Evolutionary conservation across 53 echinoderm and acorn worm species (phyloP).

Genomic region (Glandiceps talaboti): DNA sequence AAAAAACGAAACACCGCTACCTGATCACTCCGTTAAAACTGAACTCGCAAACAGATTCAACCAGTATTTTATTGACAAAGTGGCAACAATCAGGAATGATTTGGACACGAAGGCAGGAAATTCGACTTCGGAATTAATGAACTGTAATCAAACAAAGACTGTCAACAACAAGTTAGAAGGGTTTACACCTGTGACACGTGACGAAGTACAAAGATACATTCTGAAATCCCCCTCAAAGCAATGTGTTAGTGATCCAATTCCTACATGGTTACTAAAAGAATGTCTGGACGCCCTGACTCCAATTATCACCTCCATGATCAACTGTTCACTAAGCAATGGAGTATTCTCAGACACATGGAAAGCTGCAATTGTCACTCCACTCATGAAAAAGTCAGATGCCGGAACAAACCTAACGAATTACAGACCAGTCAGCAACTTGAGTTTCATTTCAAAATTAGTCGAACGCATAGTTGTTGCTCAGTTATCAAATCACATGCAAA

Average conservation of each 20-base stretch:
- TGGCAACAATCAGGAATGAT: neutral
- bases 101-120: neutral
- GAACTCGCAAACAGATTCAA: neutral
- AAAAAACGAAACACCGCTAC: neutral
- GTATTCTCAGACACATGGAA: neutral
- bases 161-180: neutral
- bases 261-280: conserved; percentile 23
- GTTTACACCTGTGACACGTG: neutral
- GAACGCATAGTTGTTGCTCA: neutral
- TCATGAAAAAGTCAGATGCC: neutral
- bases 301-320: conserved; percentile 16
- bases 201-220: conserved; percentile 12
- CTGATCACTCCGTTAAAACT: neutral
- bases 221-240: conserved; percentile 21
- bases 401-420: neutral
- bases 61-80: neutral
- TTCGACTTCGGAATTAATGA: neutral
- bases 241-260: conserved; percentile 24
- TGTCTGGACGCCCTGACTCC: conserved; percentile 24
- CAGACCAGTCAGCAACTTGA: neutral
- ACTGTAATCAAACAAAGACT: neutral
- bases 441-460: neutral
- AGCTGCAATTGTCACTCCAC: neutral
- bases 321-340: neutral
- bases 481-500: neutral